phyloP scores from a whole-genome alignment of 2,797 vertebrate genomes.

The Melanitta fusca region DNA sequence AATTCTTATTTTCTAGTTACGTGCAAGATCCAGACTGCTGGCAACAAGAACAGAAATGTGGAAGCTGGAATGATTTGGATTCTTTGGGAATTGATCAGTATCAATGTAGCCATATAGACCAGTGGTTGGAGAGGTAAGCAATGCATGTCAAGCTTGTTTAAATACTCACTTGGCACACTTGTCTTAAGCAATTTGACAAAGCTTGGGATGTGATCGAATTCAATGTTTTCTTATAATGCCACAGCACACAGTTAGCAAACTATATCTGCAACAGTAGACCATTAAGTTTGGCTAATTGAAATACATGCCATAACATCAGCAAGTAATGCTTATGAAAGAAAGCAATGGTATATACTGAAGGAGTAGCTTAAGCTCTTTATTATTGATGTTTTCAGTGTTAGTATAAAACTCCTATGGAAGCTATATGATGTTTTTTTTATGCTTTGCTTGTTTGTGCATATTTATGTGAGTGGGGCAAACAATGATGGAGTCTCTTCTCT shows the following conservation, averaged over 20 bases:
- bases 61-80: neutral
- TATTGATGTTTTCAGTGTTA: neutral
- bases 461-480: neutral
- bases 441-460: neutral
- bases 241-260: neutral
- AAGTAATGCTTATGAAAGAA: neutral
- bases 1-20: constrained; percentile 25
- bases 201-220: accelerated
- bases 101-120: neutral
- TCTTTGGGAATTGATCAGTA: neutral
- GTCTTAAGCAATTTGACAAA: neutral
- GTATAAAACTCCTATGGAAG: neutral
- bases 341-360: neutral
- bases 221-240: neutral
- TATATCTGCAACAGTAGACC: neutral
- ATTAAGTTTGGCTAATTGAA: neutral
- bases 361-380: neutral
- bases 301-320: neutral
- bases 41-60: neutral
- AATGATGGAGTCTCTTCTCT: neutral
- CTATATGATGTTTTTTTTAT: neutral
- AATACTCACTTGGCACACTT: neutral
- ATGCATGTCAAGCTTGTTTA: neutral
- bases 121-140: constrained; percentile 9
- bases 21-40: neutral